phyloP scores from a whole-genome alignment of 2,888 invertebrate genomes.

The Uloborus plumipes region DNA sequence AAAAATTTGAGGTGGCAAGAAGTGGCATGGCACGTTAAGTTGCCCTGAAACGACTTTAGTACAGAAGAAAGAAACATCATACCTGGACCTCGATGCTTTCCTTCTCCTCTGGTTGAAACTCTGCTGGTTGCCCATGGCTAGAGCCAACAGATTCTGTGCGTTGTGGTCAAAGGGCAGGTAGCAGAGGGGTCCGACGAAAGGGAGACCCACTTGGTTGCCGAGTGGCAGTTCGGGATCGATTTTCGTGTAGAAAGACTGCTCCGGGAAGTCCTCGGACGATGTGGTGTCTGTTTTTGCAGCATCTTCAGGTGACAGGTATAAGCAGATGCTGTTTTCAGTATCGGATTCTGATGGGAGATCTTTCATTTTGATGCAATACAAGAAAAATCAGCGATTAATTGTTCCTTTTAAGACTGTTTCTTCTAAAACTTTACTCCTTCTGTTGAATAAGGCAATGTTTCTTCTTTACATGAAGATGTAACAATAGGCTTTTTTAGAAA shows the following conservation, averaged over 20 bases:
- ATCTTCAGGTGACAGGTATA: slow-evolving; percentile 25
- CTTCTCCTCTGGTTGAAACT: slow-evolving; percentile 34
- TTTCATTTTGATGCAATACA: slow-evolving; percentile 24
- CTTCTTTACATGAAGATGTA: too few species aligned
- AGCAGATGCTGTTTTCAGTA: slow-evolving; percentile 45
- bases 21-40: too few species aligned
- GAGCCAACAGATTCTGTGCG: slow-evolving; percentile 31
- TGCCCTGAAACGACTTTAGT: too few species aligned
- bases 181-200: slow-evolving; percentile 47
- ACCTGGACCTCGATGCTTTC: slow-evolving; percentile 36
- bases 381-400: too few species aligned
- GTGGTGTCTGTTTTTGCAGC: slow-evolving; percentile 6
- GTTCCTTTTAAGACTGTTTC: too few species aligned
- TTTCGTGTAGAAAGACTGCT: slow-evolving; percentile 14
- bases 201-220: slow-evolving; percentile 12
- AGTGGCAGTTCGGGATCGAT: slow-evolving; percentile 13
- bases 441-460: too few species aligned
- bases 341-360: slow-evolving; percentile 38
- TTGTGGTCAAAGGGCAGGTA: slow-evolving; percentile 49
- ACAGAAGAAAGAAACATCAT: neutral
- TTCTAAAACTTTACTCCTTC: too few species aligned
- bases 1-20: too few species aligned
- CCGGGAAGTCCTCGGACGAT: slow-evolving; percentile 30
- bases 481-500: too few species aligned
- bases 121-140: slow-evolving; percentile 36